Evolutionary conservation across 2,113 vertebrate species (phyloP).

Genomic region (Atherinomorus stipes): DNA sequence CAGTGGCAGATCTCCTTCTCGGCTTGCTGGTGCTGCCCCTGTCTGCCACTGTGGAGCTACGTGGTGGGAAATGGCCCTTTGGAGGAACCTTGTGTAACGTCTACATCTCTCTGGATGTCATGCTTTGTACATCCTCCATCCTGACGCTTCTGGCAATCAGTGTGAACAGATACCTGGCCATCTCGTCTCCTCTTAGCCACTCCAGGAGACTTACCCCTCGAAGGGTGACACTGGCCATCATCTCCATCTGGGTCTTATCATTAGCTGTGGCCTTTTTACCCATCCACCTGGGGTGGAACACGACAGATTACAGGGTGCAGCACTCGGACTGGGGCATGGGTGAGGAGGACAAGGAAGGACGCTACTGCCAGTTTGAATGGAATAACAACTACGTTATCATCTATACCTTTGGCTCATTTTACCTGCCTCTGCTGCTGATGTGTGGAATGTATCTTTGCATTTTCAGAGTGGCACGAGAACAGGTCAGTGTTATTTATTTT

Average conservation of each 20-base stretch:
- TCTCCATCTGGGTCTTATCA: conserved; percentile 88
- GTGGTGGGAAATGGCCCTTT: conserved; percentile 83
- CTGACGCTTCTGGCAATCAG: conserved; percentile 95
- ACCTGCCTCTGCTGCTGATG: conserved; percentile 91
- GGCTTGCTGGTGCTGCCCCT: conserved; percentile 93
- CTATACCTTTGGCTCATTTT: conserved; percentile 87
- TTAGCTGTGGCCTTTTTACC: conserved; percentile 90
- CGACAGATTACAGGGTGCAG: conserved; percentile 82
- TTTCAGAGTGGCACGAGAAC: conserved; percentile 90
- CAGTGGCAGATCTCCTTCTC: conserved; percentile 91
- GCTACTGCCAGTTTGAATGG: conserved; percentile 87
- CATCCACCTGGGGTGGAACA: conserved; percentile 95
- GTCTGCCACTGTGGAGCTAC: conserved; percentile 87
- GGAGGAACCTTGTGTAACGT: conserved; percentile 88
- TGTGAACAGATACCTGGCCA: conserved; percentile 91
- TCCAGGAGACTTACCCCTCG: conserved; percentile 82
- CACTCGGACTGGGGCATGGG: conserved; percentile 65
- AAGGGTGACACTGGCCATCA: conserved; percentile 83
- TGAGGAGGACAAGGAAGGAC: conserved; percentile 58
- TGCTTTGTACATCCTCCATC: conserved; percentile 94
- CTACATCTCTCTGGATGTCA: conserved; percentile 91
- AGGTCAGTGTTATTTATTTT: conserved; percentile 65
- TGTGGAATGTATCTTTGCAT: conserved; percentile 92
- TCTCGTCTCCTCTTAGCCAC: conserved; percentile 90
- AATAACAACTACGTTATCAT: conserved; percentile 88